A percentile compares a stretch with the other conserved stretches of the same genome.
Conservation (phyloP, 2,888 invertebrate species). For the Drosophila nigritarsus region DNA sequence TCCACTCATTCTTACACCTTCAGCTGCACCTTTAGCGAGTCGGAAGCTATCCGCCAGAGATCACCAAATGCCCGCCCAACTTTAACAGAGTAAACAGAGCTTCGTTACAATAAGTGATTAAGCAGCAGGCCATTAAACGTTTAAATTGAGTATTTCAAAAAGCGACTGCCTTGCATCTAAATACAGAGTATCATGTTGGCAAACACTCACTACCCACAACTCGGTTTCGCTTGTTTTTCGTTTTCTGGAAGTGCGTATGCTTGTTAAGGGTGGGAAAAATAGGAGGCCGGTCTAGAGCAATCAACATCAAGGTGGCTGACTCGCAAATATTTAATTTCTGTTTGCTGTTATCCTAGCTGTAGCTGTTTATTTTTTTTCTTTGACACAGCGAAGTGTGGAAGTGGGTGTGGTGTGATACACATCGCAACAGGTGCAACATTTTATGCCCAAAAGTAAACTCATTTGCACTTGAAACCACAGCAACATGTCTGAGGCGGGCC, state of each 20-base stretch:
- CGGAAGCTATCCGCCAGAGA: too few relatives aligned
- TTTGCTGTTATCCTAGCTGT: constrained; percentile 56
- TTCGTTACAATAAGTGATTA: background rate
- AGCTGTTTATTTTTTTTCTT: constrained; percentile 22
- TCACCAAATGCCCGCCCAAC: background rate
- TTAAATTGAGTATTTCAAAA: background rate
- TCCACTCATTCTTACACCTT: background rate
- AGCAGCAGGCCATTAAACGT: background rate
- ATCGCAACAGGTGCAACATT: constrained; percentile 66
- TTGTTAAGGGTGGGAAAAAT: background rate
- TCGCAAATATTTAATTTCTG: constrained; percentile 70
- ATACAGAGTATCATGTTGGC: constrained; percentile 39
- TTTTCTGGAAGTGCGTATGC: constrained; percentile 7
- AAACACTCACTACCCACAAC: constrained; percentile 12
- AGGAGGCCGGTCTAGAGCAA: constrained; percentile 49
- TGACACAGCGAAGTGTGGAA: background rate
- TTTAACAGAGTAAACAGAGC: constrained; percentile 4
- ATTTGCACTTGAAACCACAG: constrained; percentile 69
- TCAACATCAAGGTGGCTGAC: constrained; percentile 54
- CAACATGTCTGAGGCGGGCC: constrained; percentile 47
- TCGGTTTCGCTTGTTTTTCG: constrained; percentile 12
- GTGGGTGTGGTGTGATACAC: background rate
- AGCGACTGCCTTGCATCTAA: background rate
- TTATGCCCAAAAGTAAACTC: constrained; percentile 67
- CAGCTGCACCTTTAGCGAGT: background rate